Conservation (phyloP, 64 coral and sea anemone genomes). For the Hydrozoanthus tunicans region DNA sequence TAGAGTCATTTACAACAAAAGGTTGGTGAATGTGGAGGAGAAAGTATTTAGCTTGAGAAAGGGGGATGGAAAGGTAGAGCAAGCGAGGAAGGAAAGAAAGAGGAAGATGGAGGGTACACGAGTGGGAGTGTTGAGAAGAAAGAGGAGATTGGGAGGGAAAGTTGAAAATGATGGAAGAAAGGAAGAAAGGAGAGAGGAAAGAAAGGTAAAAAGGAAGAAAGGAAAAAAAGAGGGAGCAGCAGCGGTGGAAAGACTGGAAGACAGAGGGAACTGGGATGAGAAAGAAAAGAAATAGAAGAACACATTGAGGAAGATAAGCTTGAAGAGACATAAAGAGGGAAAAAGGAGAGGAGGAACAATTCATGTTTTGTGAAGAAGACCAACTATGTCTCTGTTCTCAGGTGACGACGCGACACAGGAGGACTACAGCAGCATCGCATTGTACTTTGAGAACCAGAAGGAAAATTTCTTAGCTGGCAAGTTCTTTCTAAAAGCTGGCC, state of each 20-base stretch:
- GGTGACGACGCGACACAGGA: slow-evolving; percentile 93
- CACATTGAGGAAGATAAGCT: background rate
- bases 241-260: too few relatives aligned
- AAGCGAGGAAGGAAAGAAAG: background rate
- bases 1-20: background rate
- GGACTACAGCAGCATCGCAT: slow-evolving; percentile 92
- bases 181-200: background rate
- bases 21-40: background rate
- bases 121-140: background rate
- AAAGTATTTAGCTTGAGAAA: background rate
- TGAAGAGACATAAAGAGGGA: background rate
- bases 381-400: background rate
- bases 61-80: background rate
- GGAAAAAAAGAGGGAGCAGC: background rate
- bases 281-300: background rate
- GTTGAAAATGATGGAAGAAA: background rate
- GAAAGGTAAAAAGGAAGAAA: background rate
- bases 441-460: slow-evolving; percentile 99
- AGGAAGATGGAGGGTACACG: too few relatives aligned
- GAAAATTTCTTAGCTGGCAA: slow-evolving; percentile 93
- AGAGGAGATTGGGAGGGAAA: background rate
- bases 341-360: background rate
- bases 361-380: background rate
- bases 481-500: slow-evolving; percentile 88
- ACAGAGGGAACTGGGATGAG: background rate